Conservation (phyloP, 2,797 vertebrate genomes). For the Acanthopagrus latus region DNA sequence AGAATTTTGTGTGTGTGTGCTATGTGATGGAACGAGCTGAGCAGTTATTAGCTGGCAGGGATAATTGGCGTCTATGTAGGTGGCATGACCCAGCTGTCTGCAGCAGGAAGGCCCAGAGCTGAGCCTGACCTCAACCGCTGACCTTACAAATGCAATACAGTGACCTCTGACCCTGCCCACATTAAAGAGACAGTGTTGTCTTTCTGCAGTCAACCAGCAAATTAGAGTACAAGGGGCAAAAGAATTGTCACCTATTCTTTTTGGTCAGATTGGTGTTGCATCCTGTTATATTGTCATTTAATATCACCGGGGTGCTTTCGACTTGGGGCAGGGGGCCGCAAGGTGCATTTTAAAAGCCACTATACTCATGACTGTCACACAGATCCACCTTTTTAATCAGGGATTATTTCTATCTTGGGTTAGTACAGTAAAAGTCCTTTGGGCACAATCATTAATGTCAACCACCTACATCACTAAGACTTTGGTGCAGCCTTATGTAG, state of each 20-base stretch:
- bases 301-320: conserved; percentile 30
- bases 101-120: conserved; percentile 84
- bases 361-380: not conserved
- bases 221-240: conserved; percentile 70
- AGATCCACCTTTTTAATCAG: not conserved
- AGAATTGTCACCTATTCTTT: conserved; percentile 67
- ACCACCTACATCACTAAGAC: too few relatives aligned
- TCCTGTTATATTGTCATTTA: conserved; percentile 69
- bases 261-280: conserved; percentile 52
- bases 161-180: conserved; percentile 80
- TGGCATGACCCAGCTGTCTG: conserved; percentile 85
- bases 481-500: too few relatives aligned
- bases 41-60: conserved; percentile 82
- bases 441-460: not conserved
- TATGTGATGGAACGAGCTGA: conserved; percentile 56
- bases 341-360: conserved; percentile 18
- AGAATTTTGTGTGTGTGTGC: conserved; percentile 26
- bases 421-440: not conserved
- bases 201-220: conserved; percentile 81
- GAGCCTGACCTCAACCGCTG: conserved; percentile 77
- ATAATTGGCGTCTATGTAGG: conserved; percentile 87
- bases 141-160: conserved; percentile 88
- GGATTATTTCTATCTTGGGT: not conserved
- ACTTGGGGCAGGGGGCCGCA: conserved; percentile 24
- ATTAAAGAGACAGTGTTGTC: conserved; percentile 86